Base-by-base conservation (phyloP, 2,797 vertebrate species). In the Tokudaia tokunoshimensis region DNA sequence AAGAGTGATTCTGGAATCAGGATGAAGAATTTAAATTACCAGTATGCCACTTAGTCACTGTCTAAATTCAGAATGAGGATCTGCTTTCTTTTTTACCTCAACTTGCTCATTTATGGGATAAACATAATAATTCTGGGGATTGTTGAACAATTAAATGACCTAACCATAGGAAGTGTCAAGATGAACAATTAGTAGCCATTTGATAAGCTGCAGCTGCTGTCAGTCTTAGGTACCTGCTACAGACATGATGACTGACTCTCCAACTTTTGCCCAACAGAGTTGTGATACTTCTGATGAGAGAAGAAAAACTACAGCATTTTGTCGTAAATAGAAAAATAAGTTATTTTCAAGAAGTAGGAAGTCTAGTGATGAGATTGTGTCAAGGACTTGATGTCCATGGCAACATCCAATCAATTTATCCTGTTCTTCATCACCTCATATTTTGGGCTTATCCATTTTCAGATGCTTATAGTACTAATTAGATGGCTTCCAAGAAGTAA, bases 91-190 rank as follows among this genome's bases (percentile, higher is more conserved):
- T 17, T 87, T 41, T 67, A 20, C 55, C 52, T 95, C 72, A 59
- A 59, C 52, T 61, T 29, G 2, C 72, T 95, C n/a, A 91, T 75
- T 93, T 89, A 74, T 80, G 83, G 79, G 78, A 41, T 50, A 92
- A 44, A 80, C 79, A 91, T 63, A 81, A 87, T 50, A 89, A n/a
- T 82, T 83, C 15, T 11, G 47, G 57, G 55, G 4, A 4, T 67
- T 70, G 47, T 72, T 85, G 9, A 63, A 91, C 17, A 82, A 67
- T 74, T 78, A 74, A 96, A 79, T 94, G 22, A 82, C 20, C 29
- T 89, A 91, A 85, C 10, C 41, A 82, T 55, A 86, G 4, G 15
- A 47, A 93, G 59, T 78, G 8, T 31, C 47, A 96, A 88, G 19
- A 82, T 94, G 37, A 29, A 41, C 31, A 88, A 29, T 83, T 29